phyloP scores from a whole-genome alignment of 2,888 invertebrate genomes.

The Tupiocoris notatus region DNA sequence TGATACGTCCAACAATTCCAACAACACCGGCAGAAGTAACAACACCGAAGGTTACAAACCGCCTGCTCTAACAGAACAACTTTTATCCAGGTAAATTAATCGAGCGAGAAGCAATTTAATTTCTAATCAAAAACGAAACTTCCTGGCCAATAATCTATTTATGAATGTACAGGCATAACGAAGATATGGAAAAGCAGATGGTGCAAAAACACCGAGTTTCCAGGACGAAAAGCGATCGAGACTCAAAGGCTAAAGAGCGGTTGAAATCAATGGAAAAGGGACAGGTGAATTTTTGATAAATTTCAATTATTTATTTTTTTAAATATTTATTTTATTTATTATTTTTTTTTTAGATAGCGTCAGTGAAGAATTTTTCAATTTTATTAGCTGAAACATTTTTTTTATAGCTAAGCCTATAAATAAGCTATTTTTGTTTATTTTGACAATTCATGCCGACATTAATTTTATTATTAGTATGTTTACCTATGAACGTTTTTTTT shows the following conservation, averaged over 20 bases:
- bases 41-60: slow-evolving; percentile 58
- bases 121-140: too few relatives aligned
- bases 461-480: too few relatives aligned
- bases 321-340: too few relatives aligned
- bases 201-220: slow-evolving; percentile 67
- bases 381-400: neutral
- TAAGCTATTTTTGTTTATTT: too few relatives aligned
- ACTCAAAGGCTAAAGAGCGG: slow-evolving; percentile 54
- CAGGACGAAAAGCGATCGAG: slow-evolving; percentile 57
- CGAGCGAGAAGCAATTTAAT: too few relatives aligned
- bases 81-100: slow-evolving; percentile 59
- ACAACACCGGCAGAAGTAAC: slow-evolving; percentile 57
- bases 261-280: slow-evolving; percentile 55
- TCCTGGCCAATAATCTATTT: too few relatives aligned
- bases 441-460: too few relatives aligned
- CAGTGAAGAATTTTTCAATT: too few relatives aligned
- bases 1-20: slow-evolving; percentile 55
- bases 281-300: slow-evolving; percentile 50
- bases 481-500: neutral
- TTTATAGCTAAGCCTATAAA: neutral
- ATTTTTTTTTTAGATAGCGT: too few relatives aligned
- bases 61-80: slow-evolving; percentile 61
- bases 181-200: slow-evolving; percentile 78
- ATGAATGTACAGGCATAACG: slow-evolving; percentile 74
- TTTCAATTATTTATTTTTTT: too few relatives aligned